phyloP scores from a whole-genome alignment of 2,888 invertebrate genomes.

The Rhamnusium bicolor region DNA sequence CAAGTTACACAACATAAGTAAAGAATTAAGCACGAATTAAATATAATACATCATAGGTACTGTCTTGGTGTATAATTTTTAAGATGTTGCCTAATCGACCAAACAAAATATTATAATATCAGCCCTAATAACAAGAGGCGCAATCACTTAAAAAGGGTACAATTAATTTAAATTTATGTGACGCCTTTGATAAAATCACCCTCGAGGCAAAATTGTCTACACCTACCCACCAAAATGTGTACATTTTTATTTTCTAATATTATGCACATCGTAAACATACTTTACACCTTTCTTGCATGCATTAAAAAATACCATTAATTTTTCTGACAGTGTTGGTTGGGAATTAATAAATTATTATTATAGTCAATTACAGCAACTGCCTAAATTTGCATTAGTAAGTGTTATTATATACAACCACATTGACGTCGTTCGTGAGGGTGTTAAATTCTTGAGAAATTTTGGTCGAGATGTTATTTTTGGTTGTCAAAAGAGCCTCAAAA shows the following conservation, averaged over 20 bases:
- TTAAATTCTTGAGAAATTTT: no score
- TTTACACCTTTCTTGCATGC: slow-evolving; percentile 15
- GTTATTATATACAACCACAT: neutral
- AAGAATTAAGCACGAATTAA: no score
- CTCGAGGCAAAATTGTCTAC: slow-evolving; percentile 1
- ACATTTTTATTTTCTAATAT: slow-evolving; percentile 11
- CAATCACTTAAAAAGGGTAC: slow-evolving; percentile 4
- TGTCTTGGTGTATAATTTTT: neutral
- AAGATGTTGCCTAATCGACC: neutral
- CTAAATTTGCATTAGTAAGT: neutral
- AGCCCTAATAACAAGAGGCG: neutral
- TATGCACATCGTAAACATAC: slow-evolving; percentile 19
- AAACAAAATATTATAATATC: neutral
- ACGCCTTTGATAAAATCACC: slow-evolving; percentile 26
- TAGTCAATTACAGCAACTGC: neutral
- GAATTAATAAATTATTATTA: slow-evolving; percentile 10
- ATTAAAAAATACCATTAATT: slow-evolving; percentile 7
- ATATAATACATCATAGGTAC: neutral
- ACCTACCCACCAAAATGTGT: slow-evolving; percentile 11
- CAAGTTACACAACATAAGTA: neutral
- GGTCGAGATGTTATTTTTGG: no score
- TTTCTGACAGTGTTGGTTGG: slow-evolving; percentile 5
- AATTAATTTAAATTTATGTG: slow-evolving; percentile 23
- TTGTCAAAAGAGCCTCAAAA: no score
- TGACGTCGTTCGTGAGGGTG: neutral